phyloP scores from a whole-genome alignment of 2,888 invertebrate genomes.

The Homarus gammarus region DNA sequence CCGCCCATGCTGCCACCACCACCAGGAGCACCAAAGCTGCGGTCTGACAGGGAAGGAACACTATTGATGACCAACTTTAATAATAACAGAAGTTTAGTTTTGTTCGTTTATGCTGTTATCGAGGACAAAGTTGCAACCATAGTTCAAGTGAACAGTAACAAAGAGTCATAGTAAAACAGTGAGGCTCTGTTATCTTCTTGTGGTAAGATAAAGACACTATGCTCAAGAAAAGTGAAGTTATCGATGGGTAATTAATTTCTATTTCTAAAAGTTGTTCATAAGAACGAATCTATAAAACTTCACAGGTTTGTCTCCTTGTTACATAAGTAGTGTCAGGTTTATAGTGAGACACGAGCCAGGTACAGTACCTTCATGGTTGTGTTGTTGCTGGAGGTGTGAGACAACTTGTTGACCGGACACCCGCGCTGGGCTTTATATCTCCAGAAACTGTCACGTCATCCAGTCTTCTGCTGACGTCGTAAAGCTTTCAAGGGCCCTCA shows the following conservation, averaged over 20 bases:
- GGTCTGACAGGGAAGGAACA: not conserved
- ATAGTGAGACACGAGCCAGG: not conserved
- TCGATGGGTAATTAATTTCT: too few relatives aligned
- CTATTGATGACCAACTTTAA: not conserved
- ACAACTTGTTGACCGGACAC: constrained; percentile 1
- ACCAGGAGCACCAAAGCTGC: not conserved
- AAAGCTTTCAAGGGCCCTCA: not conserved
- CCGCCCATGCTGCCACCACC: not conserved
- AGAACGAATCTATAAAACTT: too few relatives aligned
- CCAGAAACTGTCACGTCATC: not conserved
- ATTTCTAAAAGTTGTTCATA: too few relatives aligned
- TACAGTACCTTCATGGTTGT: constrained; percentile 20
- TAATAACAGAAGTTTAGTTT: too few relatives aligned
- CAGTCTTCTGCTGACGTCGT: not conserved
- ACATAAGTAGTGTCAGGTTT: too few relatives aligned
- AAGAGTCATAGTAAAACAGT: too few relatives aligned
- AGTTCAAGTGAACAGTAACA: too few relatives aligned
- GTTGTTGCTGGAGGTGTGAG: not conserved
- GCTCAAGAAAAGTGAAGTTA: too few relatives aligned
- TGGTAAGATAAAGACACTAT: too few relatives aligned
- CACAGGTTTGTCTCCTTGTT: too few relatives aligned
- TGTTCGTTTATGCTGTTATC: too few relatives aligned
- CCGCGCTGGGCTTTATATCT: constrained; percentile 4
- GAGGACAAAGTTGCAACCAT: not conserved
- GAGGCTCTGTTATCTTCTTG: too few relatives aligned